Base-by-base conservation (phyloP, 2,888 invertebrate genomes). In the Cepaea hortensis region DNA sequence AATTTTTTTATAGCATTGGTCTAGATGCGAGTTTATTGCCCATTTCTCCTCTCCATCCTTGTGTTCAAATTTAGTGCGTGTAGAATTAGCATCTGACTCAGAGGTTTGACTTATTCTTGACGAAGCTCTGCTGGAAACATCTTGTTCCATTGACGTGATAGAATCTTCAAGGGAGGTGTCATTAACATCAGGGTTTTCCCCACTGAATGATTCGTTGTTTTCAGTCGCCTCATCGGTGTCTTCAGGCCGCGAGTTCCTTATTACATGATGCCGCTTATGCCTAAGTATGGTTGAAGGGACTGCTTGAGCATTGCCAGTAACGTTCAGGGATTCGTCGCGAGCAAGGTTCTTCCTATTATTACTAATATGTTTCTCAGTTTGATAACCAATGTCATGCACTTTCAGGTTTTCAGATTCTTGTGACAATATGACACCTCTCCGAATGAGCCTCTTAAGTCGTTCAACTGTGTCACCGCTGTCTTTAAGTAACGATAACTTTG, bases 11-110 rank as follows among this genome's bases (percentile, higher is more conserved):
- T 81, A n/a, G 20, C 3, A 62, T 75, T 87, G 75, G 61, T 87
- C 87, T 20, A 68, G 82, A 55, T 86, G 35, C 81, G 85, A 81
- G 81, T 81, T 81, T 23, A 81, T 85, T 81, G 70, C 65, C 85
- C 81, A 85, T 23, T 18, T 46, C 18, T 48, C 48, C 18, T 76
- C 55, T 3, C 23, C n/a, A 3, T 76, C 68, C 2, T 13, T n/a
- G 15, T 46, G 11, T 35, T 11, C 9, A n/a, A 5, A 23, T n/a
- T 62, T 50, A 1, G 55, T 0, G 61, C 9, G 35, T 35, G 80
- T 61, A 20, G 46, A 62, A 65, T 82, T 85, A 2, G 65, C 50
- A 35, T 23, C 80, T 15, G 23, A 46, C 46, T 84, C 81, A 0
- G 81, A 65, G 0, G 73, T 46, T 13, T 50, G 65, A 18, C 76